Conservation (phyloP, 1,140 invertebrate genomes). For the Sarcophaga peregrina region DNA sequence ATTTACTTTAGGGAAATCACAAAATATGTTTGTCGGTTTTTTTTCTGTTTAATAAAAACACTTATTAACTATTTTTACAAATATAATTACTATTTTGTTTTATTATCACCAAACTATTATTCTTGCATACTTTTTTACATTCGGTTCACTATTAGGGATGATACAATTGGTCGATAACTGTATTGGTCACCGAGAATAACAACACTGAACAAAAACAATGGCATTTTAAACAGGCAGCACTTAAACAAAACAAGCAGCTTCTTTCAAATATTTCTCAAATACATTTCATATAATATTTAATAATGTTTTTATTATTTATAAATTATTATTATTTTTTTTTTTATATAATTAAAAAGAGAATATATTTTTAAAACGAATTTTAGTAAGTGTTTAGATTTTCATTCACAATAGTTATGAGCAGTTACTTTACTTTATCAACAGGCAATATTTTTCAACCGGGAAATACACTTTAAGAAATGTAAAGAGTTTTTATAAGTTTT, state of each 20-base stretch:
- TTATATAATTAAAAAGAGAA: neutral
- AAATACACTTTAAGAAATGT: neutral
- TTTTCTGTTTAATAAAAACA: neutral
- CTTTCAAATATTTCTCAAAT: neutral
- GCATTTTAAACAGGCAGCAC: neutral
- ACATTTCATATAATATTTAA: neutral
- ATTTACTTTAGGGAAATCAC: neutral
- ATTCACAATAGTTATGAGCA: constrained; percentile 8
- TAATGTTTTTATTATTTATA: neutral
- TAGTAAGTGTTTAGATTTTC: neutral
- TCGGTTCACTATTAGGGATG: neutral
- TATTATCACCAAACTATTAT: constrained; percentile 8
- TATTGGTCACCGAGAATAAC: neutral
- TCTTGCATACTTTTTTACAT: neutral
- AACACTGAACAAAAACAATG: neutral
- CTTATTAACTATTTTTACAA: neutral
- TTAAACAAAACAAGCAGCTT: neutral
- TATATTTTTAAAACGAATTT: neutral
- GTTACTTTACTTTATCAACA: neutral
- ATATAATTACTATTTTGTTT: neutral
- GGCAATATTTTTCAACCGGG: neutral
- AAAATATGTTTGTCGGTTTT: neutral
- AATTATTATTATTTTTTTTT: neutral
- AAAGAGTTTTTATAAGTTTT: too few relatives aligned
- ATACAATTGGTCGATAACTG: constrained; percentile 7